These are phyloP conservation scores for Drosophila monieri DNA, from an alignment of 2,888 invertebrate genomes.

Conservation along the genomic window DNA sequence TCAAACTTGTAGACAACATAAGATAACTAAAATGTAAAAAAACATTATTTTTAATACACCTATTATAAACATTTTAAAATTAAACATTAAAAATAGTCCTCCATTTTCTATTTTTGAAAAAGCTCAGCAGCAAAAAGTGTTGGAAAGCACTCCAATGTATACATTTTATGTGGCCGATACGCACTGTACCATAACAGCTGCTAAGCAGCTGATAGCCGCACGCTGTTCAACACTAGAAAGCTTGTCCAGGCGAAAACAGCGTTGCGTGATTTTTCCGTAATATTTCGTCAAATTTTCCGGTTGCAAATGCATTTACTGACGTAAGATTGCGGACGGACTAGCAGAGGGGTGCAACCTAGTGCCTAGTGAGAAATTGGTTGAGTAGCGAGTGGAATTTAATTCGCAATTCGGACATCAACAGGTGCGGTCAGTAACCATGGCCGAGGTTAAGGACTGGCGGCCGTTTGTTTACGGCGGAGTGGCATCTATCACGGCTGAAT, in stretches of 20 bases:
- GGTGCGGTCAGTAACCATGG: constrained; percentile 27
- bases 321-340: constrained; percentile 1
- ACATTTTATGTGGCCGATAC: neutral
- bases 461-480: constrained; percentile 97
- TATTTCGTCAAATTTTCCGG: constrained; percentile 7
- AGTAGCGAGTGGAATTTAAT: neutral
- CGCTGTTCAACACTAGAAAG: constrained; percentile 1
- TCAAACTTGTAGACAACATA: neutral
- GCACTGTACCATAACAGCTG: neutral
- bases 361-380: neutral
- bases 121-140: neutral
- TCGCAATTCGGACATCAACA: constrained; percentile 39
- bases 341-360: constrained; percentile 6
- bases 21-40: no score
- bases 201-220: neutral
- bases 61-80: neutral
- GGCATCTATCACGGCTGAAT: constrained; percentile 96
- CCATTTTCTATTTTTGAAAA: neutral
- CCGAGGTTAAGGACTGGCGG: constrained; percentile 89
- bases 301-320: constrained; percentile 20
- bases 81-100: neutral
- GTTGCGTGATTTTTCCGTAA: constrained; percentile 14
- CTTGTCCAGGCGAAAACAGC: neutral
- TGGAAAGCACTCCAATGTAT: neutral
- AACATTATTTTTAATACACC: no score